Conservation (phyloP, 2,113 vertebrate genomes). For the Trematomus loennbergii region DNA sequence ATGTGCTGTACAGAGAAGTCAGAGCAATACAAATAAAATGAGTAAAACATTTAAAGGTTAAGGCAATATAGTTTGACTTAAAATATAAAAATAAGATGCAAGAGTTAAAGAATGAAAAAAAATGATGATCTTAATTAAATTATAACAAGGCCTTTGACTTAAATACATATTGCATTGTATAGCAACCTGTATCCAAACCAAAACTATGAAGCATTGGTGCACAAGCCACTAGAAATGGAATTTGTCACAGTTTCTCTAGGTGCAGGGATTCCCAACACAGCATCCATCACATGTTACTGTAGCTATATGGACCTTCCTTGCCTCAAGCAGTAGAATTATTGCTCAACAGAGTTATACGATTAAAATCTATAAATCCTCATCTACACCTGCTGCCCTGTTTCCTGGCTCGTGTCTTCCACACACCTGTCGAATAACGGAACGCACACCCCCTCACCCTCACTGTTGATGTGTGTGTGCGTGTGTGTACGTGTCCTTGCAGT, state of each 20-base stretch:
- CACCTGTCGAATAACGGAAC: slow-evolving; percentile 79
- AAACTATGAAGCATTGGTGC: slow-evolving; percentile 1
- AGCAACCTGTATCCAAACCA: slow-evolving; percentile 2
- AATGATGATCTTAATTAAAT: no score
- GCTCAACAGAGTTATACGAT: slow-evolving; percentile 77
- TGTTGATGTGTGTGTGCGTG: slow-evolving; percentile 9
- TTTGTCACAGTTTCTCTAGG: slow-evolving; percentile 8
- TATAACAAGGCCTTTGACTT: no score
- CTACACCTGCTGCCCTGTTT: slow-evolving; percentile 82
- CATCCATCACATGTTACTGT: slow-evolving; percentile 54
- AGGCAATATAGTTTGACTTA: no score
- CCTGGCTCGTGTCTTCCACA: slow-evolving; percentile 75
- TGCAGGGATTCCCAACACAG: slow-evolving; percentile 34
- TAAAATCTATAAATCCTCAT: slow-evolving; percentile 84
- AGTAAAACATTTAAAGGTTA: no score
- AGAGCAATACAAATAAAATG: no score
- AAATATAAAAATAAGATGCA: no score
- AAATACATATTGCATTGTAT: no score
- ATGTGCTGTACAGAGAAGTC: no score
- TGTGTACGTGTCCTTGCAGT: slow-evolving; percentile 7
- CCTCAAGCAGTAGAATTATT: slow-evolving; percentile 78
- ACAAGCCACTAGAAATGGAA: not conserved
- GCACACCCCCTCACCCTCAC: slow-evolving; percentile 24
- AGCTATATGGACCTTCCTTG: slow-evolving; percentile 48
- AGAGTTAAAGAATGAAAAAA: no score